Evolutionary conservation across 2,797 vertebrate genomes (phyloP).

Genomic region (Thamnophis elegans): DNA sequence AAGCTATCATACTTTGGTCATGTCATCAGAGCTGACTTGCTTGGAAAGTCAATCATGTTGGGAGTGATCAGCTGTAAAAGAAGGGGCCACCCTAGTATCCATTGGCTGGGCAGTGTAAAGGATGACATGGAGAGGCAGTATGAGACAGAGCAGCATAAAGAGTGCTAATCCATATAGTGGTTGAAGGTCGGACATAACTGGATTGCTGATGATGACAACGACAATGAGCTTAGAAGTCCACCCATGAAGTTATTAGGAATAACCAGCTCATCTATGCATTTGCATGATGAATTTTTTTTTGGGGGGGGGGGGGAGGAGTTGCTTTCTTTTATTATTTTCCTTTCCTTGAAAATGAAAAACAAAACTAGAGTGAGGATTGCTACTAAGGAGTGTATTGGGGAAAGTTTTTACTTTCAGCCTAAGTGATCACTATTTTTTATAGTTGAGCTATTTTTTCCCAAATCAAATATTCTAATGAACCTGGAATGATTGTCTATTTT

Average conservation of each 20-base stretch:
- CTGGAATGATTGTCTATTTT: neutral
- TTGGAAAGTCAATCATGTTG: neutral
- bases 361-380: neutral
- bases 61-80: too few species aligned
- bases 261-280: neutral
- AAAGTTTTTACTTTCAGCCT: neutral
- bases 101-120: neutral
- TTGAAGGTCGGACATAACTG: neutral
- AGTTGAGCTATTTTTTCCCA: neutral
- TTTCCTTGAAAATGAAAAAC: neutral
- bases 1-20: neutral
- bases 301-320: too few species aligned
- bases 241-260: neutral
- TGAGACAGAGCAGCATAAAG: neutral
- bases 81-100: neutral
- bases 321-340: neutral
- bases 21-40: neutral
- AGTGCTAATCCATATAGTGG: neutral
- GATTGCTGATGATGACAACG: neutral
- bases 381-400: too few species aligned
- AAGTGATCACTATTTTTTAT: neutral
- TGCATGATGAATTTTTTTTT: neutral
- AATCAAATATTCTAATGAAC: neutral
- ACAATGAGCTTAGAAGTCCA: neutral
- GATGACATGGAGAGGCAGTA: neutral